phyloP scores from a whole-genome alignment of 2,113 vertebrate genomes.

The Perccottus glenii region DNA sequence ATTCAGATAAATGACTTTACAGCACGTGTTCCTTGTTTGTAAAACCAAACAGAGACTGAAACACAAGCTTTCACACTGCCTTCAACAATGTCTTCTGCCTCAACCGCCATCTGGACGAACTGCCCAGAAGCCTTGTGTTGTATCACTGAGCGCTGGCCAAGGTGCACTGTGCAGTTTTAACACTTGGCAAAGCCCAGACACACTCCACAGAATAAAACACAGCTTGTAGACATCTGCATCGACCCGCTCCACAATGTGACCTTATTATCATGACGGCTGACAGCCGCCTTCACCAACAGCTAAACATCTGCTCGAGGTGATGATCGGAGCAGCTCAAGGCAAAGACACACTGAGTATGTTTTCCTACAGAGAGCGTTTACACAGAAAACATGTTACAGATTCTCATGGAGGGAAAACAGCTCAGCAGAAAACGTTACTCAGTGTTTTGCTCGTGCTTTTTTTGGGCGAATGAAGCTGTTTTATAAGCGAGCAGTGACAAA shows the following conservation, averaged over 20 bases:
- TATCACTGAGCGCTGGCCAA: constrained; percentile 9
- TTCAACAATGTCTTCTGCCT: constrained; percentile 26
- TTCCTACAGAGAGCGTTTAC: constrained; percentile 20
- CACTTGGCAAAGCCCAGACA: constrained; percentile 23
- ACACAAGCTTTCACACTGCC: constrained; percentile 6
- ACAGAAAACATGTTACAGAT: constrained; percentile 9
- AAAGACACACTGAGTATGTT: constrained; percentile 7
- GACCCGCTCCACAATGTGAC: constrained; percentile 51
- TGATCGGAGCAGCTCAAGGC: background rate
- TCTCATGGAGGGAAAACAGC: background rate
- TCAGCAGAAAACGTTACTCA: too few species aligned
- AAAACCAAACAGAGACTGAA: constrained; percentile 16
- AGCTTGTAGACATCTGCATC: constrained; percentile 50
- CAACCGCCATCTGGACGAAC: constrained; percentile 27
- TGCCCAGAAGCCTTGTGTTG: constrained; percentile 22
- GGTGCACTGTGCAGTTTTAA: constrained; percentile 20
- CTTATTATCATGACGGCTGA: constrained; percentile 55
- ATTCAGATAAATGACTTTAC: background rate
- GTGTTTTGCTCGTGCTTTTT: too few species aligned
- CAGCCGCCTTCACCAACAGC: constrained; percentile 53
- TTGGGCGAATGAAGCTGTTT: too few species aligned
- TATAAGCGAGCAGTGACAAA: too few species aligned
- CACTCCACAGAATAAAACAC: constrained; percentile 9
- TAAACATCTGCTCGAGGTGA: constrained; percentile 58
- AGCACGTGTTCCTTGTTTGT: constrained; percentile 27